phyloP scores from a whole-genome alignment of 2,113 vertebrate species.

The Brienomyrus brachyistius region DNA sequence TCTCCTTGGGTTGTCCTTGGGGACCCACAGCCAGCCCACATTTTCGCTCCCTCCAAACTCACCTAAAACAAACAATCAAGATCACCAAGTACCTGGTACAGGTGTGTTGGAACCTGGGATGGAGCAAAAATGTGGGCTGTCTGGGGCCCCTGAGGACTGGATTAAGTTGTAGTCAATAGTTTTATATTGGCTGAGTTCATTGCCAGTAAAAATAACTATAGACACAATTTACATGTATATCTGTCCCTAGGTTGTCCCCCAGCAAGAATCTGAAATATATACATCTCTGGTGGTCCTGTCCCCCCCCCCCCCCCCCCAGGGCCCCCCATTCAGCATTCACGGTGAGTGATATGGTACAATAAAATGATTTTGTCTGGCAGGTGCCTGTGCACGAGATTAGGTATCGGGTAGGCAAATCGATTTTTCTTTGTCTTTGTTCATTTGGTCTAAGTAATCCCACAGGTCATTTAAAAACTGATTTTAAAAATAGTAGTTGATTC shows the following conservation, averaged over 20 bases:
- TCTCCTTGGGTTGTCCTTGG: not conserved
- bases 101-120: not conserved
- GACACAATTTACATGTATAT: not conserved
- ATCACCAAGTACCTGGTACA: not conserved
- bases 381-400: not conserved
- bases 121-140: not conserved
- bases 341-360: not conserved
- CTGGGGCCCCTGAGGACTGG: not conserved
- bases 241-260: not conserved
- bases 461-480: not conserved
- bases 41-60: not conserved
- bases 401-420: not conserved
- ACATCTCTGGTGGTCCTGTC: not conserved
- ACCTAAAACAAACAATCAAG: not conserved
- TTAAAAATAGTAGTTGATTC: too few species aligned
- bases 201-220: not conserved
- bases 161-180: not conserved
- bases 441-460: not conserved
- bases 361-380: not conserved
- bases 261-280: not conserved
- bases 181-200: not conserved
- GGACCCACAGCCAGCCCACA: not conserved
- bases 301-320: too few species aligned
- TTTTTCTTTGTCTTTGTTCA: not conserved
- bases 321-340: not conserved